Evolutionary conservation across 64 coral and sea anemone genomes (phyloP).

Genomic region (Orbicella faveolata): DNA sequence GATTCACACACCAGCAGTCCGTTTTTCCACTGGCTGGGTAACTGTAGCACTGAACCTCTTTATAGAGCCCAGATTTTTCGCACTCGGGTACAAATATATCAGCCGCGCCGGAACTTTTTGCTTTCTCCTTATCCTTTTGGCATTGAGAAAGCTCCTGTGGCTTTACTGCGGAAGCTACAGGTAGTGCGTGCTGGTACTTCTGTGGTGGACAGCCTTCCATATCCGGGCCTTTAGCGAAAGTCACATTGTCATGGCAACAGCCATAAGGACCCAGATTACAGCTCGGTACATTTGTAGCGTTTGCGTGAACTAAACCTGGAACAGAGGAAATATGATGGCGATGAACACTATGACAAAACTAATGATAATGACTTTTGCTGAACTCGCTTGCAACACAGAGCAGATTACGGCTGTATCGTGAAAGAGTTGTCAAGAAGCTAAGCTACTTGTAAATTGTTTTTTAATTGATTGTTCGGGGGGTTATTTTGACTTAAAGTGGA

Average conservation of each 20-base stretch:
- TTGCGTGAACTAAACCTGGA: conserved; percentile 36
- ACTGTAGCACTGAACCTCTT: conserved; percentile 77
- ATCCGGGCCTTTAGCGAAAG: conserved; percentile 83
- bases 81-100: conserved; percentile 82
- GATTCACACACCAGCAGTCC: conserved; percentile 86
- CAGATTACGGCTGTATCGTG: too few species aligned
- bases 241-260: conserved; percentile 69
- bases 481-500: too few species aligned
- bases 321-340: not conserved
- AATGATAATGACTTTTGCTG: too few species aligned
- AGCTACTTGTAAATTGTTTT: too few species aligned
- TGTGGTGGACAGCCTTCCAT: conserved; percentile 68
- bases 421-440: too few species aligned
- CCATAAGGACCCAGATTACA: conserved; percentile 85
- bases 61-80: conserved; percentile 59
- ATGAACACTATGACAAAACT: not conserved
- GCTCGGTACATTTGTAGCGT: conserved; percentile 13
- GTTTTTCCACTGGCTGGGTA: conserved; percentile 62
- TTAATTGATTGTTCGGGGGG: too few species aligned
- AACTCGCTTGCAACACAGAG: too few species aligned
- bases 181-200: not conserved
- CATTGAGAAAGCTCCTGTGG: conserved; percentile 44
- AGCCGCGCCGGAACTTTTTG: conserved; percentile 16
- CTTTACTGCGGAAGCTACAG: not conserved
- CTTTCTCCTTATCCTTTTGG: conserved; percentile 38